phyloP scores from a whole-genome alignment of 1,140 invertebrate species.

The Heliothis subflexa region DNA sequence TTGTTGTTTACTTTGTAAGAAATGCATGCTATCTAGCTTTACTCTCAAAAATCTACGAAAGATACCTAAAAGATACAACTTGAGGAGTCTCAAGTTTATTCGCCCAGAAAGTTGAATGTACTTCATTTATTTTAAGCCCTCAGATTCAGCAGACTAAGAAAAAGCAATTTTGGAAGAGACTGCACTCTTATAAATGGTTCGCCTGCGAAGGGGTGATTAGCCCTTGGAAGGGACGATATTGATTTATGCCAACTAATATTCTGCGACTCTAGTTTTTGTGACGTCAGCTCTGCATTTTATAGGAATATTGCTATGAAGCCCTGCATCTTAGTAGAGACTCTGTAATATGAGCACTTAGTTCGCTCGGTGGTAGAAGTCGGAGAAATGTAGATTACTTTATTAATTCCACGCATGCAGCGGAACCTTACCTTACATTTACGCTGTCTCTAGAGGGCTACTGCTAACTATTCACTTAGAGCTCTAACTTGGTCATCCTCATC shows the following conservation, averaged over 20 bases:
- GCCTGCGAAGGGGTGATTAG: conserved; percentile 2
- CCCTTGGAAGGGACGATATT: conserved; percentile 7
- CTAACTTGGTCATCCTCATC: not conserved
- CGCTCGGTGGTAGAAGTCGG: not conserved
- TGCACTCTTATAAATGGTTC: conserved; percentile 4
- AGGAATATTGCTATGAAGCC: not conserved
- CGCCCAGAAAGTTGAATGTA: conserved; percentile 7
- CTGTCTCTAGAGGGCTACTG: not conserved
- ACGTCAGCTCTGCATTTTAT: not conserved
- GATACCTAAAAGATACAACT: not conserved
- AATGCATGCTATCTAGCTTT: conserved; percentile 8
- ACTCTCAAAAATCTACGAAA: not conserved
- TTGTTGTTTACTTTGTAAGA: conserved; percentile 14
- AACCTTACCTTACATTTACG: not conserved
- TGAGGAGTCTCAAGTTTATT: conserved; percentile 2
- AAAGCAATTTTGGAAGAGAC: conserved; percentile 10
- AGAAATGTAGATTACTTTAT: not conserved
- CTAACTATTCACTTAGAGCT: not conserved
- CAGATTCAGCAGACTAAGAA: conserved; percentile 11
- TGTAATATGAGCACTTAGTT: not conserved
- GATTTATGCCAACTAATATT: conserved; percentile 10
- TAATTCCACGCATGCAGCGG: not conserved
- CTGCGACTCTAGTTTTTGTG: not conserved
- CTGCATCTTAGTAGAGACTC: not conserved
- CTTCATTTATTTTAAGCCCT: conserved; percentile 4